A percentile compares a stretch with the other conserved stretches of the same genome.
Evolutionary conservation across 2,888 invertebrate genomes (phyloP).

Genomic region (Meteorus colon): DNA sequence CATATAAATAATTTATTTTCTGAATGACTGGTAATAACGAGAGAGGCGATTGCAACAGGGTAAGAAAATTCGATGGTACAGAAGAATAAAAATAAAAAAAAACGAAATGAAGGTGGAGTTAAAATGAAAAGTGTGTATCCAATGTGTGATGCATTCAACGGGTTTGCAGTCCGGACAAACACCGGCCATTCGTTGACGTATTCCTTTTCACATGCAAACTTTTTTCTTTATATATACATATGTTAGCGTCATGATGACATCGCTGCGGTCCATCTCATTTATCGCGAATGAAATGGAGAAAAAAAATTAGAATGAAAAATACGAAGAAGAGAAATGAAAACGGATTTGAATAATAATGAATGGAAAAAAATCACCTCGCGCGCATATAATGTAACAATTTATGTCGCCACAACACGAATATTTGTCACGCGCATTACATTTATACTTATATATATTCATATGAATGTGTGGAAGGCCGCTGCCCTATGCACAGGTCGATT

Average conservation of each 20-base stretch:
- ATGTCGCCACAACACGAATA: slow-evolving; percentile 15
- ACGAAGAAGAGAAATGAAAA: neutral
- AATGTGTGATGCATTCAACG: slow-evolving; percentile 55
- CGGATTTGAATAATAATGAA: neutral
- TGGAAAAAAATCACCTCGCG: neutral
- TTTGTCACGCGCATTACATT: slow-evolving; percentile 36
- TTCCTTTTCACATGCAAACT: slow-evolving; percentile 13
- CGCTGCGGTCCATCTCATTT: neutral
- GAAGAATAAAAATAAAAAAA: neutral
- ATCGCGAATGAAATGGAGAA: neutral
- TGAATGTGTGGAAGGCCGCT: slow-evolving; percentile 22
- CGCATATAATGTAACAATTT: slow-evolving; percentile 15
- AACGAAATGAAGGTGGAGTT: neutral
- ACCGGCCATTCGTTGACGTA: slow-evolving; percentile 47
- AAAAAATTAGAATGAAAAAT: neutral
- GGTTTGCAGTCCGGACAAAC: slow-evolving; percentile 60
- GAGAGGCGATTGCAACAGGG: slow-evolving; percentile 18
- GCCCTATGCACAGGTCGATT: slow-evolving; percentile 34
- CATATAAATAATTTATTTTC: neutral
- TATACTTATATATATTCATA: slow-evolving; percentile 25
- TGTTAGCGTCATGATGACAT: slow-evolving; percentile 1
- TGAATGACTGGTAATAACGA: slow-evolving; percentile 23
- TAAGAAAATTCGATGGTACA: neutral
- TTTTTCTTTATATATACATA: neutral
- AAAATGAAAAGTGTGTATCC: neutral